A percentile compares a stretch with the other conserved stretches of the same genome.
Evolutionary conservation across 2,888 invertebrate species (phyloP).

Genomic region (Cephus sareptanus): DNA sequence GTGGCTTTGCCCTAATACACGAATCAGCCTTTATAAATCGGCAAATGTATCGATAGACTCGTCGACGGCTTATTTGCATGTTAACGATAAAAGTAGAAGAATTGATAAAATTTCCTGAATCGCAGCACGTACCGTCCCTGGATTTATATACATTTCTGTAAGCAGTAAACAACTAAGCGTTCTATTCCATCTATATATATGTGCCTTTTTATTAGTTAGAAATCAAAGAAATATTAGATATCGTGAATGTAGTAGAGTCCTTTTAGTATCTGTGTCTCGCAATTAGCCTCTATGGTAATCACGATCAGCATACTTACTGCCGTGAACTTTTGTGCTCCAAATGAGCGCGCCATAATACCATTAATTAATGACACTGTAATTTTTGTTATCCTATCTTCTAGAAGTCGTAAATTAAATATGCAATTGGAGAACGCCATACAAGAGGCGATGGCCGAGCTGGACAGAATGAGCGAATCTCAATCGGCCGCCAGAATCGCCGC

Average conservation of each 20-base stretch:
- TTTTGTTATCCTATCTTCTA: constrained; percentile 65
- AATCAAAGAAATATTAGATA: background rate
- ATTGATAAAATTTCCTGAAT: background rate
- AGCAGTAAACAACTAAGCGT: background rate
- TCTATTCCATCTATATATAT: background rate
- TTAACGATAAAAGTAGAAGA: background rate
- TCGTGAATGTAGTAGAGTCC: background rate
- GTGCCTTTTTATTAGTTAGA: background rate
- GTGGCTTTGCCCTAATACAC: background rate
- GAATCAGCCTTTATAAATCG: background rate
- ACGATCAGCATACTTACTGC: background rate
- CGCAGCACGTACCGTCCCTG: background rate
- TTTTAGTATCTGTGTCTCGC: background rate
- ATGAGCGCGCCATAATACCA: background rate
- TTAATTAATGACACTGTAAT: constrained; percentile 29
- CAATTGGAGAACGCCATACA: constrained; percentile 92
- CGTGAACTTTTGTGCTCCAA: background rate
- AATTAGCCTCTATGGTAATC: background rate
- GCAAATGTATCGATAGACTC: background rate
- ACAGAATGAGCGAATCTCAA: constrained; percentile 72
- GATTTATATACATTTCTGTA: background rate
- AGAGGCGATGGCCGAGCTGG: constrained; percentile 91
- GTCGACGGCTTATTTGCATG: background rate
- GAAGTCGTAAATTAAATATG: constrained; percentile 92
- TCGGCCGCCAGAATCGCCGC: constrained; percentile 31